A percentile compares a stretch with the other conserved stretches of the same genome.
These are phyloP conservation scores for Cossypha heuglini DNA, from an alignment of 2,797 vertebrate species.

Conservation along the genomic window DNA sequence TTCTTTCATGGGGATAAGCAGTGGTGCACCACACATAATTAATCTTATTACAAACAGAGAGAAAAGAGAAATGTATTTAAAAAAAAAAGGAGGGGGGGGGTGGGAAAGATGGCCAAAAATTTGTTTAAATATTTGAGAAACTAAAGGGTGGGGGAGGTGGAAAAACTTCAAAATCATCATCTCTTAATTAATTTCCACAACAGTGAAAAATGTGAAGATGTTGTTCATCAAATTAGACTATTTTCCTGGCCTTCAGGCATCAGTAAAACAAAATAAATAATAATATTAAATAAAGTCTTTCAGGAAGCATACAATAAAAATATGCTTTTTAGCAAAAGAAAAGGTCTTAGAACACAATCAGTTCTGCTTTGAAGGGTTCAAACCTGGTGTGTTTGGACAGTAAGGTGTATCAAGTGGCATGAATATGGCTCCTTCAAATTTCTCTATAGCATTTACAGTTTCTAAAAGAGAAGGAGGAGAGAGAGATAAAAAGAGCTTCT, in stretches of 20 bases:
- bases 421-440: not conserved
- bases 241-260: not conserved
- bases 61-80: constrained; percentile 46
- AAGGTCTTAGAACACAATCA: not conserved
- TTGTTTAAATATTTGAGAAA: constrained; percentile 75
- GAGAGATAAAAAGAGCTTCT: not conserved
- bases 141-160: not conserved
- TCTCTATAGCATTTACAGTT: not conserved
- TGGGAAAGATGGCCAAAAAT: constrained; percentile 48
- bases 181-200: constrained; percentile 78
- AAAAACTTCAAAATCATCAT: constrained; percentile 70
- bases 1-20: constrained; percentile 86
- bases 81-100: not conserved
- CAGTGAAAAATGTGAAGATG: constrained; percentile 36
- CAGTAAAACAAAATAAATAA: not conserved
- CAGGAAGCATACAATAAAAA: constrained; percentile 11
- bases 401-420: not conserved
- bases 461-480: not conserved
- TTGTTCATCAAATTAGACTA: not conserved
- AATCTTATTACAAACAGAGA: constrained; percentile 85
- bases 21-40: constrained; percentile 84
- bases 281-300: not conserved
- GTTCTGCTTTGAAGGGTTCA: not conserved
- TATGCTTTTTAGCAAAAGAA: not conserved
- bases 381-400: not conserved